Evolutionary conservation across 23 tunicate species (phyloP).

Genomic region (Oikopleura dioica): DNA sequence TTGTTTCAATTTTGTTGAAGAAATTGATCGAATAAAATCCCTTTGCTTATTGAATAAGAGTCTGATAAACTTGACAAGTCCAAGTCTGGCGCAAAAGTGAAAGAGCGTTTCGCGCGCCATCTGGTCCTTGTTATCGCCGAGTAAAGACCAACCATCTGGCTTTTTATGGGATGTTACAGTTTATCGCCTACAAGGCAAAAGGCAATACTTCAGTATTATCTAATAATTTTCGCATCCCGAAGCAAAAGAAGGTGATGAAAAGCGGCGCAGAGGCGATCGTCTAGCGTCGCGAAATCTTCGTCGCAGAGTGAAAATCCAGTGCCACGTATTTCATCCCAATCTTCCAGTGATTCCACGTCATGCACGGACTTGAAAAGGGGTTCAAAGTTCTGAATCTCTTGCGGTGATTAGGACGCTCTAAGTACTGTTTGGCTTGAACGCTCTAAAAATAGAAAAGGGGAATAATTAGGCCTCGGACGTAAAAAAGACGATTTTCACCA

Average conservation of each 20-base stretch:
- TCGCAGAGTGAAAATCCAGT: slow-evolving; percentile 40
- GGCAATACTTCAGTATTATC: too few species aligned
- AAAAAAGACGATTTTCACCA: too few species aligned
- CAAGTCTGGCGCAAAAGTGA: slow-evolving; percentile 86
- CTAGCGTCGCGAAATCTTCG: slow-evolving; percentile 76
- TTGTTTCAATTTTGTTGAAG: too few species aligned
- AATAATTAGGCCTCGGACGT: too few species aligned
- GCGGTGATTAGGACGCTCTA: too few species aligned
- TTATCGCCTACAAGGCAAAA: too few species aligned
- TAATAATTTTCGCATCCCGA: too few species aligned
- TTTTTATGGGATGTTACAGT: too few species aligned
- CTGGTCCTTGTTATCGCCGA: slow-evolving; percentile 41
- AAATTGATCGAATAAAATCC: too few species aligned
- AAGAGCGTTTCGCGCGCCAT: slow-evolving; percentile 72
- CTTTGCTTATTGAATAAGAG: slow-evolving; percentile 62
- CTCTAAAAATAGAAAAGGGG: too few species aligned
- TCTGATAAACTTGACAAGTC: slow-evolving; percentile 50
- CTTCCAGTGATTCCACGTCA: slow-evolving; percentile 48
- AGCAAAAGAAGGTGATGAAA: slow-evolving; percentile 88
- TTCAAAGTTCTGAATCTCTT: too few species aligned
- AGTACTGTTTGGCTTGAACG: too few species aligned
- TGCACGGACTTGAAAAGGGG: slow-evolving; percentile 36
- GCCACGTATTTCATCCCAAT: slow-evolving; percentile 80
- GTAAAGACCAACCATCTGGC: slow-evolving; percentile 72
- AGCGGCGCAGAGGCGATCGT: slow-evolving; percentile 70